A percentile compares a stretch with the other conserved stretches of the same genome.
phyloP scores from a whole-genome alignment of 2,797 vertebrate genomes.

The Euphonia xanthogaster region DNA sequence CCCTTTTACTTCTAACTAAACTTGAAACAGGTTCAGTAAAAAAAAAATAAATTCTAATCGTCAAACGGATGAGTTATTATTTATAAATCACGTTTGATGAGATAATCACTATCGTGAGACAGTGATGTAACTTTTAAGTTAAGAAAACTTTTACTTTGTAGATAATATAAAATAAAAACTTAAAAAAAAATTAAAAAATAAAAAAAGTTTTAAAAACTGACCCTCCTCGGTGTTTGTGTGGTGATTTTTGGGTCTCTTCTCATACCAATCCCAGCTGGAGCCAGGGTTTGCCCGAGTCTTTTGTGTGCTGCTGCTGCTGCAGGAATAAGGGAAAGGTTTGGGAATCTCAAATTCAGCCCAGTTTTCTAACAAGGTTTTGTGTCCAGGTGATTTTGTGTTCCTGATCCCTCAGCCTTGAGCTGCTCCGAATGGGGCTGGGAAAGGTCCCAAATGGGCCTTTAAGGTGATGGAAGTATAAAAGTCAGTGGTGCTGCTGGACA shows the following conservation, averaged over 20 bases:
- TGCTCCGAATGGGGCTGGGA: rapidly evolving
- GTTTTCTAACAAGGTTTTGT: neutral
- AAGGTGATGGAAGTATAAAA: rapidly evolving
- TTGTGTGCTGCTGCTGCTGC: neutral
- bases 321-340: neutral
- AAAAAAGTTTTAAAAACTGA: constrained; percentile 99
- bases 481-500: neutral
- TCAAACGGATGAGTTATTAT: constrained; percentile 94
- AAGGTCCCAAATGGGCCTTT: rapidly evolving
- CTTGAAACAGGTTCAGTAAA: constrained; percentile 85
- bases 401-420: neutral
- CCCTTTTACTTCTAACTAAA: constrained; percentile 91
- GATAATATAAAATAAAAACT: constrained; percentile 99
- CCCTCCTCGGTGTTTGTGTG: constrained; percentile 35
- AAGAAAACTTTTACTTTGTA: constrained; percentile 99
- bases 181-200: constrained; percentile 95
- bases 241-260: neutral
- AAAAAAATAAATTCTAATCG: constrained; percentile 82
- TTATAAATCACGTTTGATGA: constrained; percentile 96
- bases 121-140: constrained; percentile 99
- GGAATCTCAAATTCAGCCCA: rapidly evolving
- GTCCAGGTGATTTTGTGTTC: neutral
- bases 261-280: rapidly evolving
- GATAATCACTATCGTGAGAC: constrained; percentile 88
- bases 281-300: neutral